Evolutionary conservation across 1,140 invertebrate genomes (phyloP), one percentile per base, ranked within the genome.

Genomic region (Linepithema humile): DNA sequence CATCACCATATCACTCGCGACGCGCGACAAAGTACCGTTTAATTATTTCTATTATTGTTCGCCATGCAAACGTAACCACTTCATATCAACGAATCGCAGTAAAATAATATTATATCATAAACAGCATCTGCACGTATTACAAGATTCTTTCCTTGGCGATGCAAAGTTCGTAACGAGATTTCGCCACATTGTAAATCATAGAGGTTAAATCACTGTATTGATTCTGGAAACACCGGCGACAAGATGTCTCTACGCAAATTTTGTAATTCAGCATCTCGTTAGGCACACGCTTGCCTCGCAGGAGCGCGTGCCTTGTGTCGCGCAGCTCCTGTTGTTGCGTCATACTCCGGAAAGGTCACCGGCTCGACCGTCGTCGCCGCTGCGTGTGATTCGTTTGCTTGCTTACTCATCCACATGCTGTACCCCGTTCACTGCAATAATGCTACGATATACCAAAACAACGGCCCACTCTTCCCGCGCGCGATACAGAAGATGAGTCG

Each of bases 331-430:
- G 72, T 17, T 32, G 5, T 77, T 77, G 67, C 60, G 45, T 78
- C 74, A 78, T 45, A 15, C 10, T 17, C 26, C n/a, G 10, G 17
- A 5, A 75, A 69, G 65, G 45, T 50, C 65, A 48, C 65, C 53
- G 15, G 57, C 53, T 59, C 23, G 45, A n/a, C 15, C 43, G 43
- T n/a, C n/a, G 43, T 45, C 15, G 35, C 15, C 15, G 35, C 15
- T n/a, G 3, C 4, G 20, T 23, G 23, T 17, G 7, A 1, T 1
- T 20, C 43, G 2, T 55, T 59, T 17, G 20, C 20, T 23, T 12
- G 40, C 74, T 45, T 32, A 6, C 75, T 20, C 75, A n/a, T 12
- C 48, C 45, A 45, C 57, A 17, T 15, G 35, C 2, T 45, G 10
- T 3, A 45, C 43, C 9, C 15, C 35, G 38, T 32, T 50, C 15